These are phyloP conservation scores for Empis stercorea DNA, from an alignment of 2,888 invertebrate genomes.

Conservation along the genomic window DNA sequence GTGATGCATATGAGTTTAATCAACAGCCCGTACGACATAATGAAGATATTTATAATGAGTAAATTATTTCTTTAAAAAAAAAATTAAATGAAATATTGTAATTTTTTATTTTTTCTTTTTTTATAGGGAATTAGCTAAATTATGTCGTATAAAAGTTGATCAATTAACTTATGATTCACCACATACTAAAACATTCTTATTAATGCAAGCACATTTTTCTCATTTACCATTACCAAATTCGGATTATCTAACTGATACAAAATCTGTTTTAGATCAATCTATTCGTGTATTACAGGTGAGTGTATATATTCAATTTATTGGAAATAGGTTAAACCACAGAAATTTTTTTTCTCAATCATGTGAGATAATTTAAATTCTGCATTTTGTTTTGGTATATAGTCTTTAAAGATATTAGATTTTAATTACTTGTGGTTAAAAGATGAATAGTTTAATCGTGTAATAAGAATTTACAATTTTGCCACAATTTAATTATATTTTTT, in stretches of 20 bases:
- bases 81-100: background rate
- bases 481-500: no score
- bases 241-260: constrained; percentile 92
- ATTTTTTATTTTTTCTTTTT: no score
- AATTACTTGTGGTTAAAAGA: background rate
- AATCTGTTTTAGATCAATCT: constrained; percentile 92
- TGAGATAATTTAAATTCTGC: no score
- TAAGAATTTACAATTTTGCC: background rate
- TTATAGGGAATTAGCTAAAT: constrained; percentile 64
- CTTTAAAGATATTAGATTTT: background rate
- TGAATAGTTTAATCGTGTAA: background rate
- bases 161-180: constrained; percentile 73
- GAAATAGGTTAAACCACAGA: background rate
- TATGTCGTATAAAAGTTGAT: constrained; percentile 60
- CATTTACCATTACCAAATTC: constrained; percentile 70
- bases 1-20: constrained; percentile 78
- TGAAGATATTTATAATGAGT: constrained; percentile 88
- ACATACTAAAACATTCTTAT: constrained; percentile 83
- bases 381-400: background rate
- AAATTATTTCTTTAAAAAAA: constrained; percentile 13
- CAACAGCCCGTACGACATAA: constrained; percentile 96
- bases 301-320: constrained; percentile 3
- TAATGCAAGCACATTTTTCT: constrained; percentile 92
- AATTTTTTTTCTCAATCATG: background rate
- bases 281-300: constrained; percentile 81